Base-by-base conservation (phyloP, 1,140 invertebrate species). In the Drosophila asahinai region DNA sequence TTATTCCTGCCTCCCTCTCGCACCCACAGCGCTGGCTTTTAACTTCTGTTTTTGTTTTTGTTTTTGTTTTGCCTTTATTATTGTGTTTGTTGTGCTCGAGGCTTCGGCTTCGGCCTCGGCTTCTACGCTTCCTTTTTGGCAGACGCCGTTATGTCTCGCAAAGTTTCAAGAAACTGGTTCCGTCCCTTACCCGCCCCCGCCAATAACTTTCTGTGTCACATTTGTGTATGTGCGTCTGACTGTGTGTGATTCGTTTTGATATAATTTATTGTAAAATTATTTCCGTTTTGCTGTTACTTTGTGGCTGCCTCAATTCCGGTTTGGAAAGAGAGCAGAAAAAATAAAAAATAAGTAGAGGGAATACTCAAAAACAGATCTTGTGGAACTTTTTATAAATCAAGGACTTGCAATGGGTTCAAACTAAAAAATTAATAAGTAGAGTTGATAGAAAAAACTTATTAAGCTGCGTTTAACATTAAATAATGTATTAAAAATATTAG, bases 201-300 rank as follows among this genome's bases (percentile, higher is more conserved):
- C 19, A 12, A 71, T 22, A 70, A 68, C 38, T 77, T 60, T 75
- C 27, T 68, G 22, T 70, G 57, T 58, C 57, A 57, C 63, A 42
- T 77, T 43, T 70, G 22, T 11, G 27, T 47, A 38, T 54, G 38
- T 60, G 27, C 22, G 70, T 66, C 60, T 33, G 47, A 6, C 30
- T 47, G 33, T 64, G 45, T 52, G 70, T 40, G 19, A 72, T 63
- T 75, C 72, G 70, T 75, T 86, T 80, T 80, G 71, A 80, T 87
- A 83, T 86, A 87, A 86, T 86, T 86, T 86, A 86, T 86, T 82
- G 83, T 87, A 57, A 87, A 86, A 87, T 87, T 83, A 87, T 87
- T 86, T 86, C 83, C 83, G 82, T 78, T 84, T 83, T 75, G 60
- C 52, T 45, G 63, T 61, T 78, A 68, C 58, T 65, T 60, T 60